A percentile compares a stretch with the other conserved stretches of the same genome.
Evolutionary conservation across 2,113 vertebrate species (phyloP).

Genomic region (Dasyurus viverrinus): DNA sequence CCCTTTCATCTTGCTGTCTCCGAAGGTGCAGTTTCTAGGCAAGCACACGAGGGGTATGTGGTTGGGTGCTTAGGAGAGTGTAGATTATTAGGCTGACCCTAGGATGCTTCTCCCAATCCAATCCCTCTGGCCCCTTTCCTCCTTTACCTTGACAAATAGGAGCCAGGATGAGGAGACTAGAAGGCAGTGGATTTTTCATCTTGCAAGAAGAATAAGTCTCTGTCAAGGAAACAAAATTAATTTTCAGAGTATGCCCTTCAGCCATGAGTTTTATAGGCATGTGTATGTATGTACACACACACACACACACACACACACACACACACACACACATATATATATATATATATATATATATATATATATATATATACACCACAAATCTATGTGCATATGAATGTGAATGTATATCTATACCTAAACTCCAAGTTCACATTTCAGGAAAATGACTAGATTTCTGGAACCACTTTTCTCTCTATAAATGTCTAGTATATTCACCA

Average conservation of each 20-base stretch:
- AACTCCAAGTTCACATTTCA: background rate
- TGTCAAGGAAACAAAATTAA: constrained; percentile 67
- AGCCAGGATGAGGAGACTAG: background rate
- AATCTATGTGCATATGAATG: background rate
- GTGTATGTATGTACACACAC: background rate
- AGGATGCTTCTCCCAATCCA: accelerated
- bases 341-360: no score
- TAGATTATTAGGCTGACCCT: accelerated
- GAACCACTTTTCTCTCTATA: background rate
- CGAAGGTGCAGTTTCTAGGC: constrained; percentile 42
- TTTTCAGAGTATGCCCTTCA: constrained; percentile 43
- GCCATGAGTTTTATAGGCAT: no score
- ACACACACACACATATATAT: no score
- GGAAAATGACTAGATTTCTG: background rate
- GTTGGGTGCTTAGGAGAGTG: background rate
- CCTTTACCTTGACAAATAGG: background rate
- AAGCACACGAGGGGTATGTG: background rate
- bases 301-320: background rate
- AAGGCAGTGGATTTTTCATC: constrained; percentile 25
- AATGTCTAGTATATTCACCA: background rate
- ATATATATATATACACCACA: background rate
- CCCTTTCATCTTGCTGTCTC: constrained; percentile 69
- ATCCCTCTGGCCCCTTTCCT: background rate
- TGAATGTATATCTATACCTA: accelerated
- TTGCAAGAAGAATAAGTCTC: constrained; percentile 45